These are phyloP conservation scores for Pseudomyrmex gracilis DNA, from an alignment of 1,140 invertebrate genomes.

Conservation along the genomic window DNA sequence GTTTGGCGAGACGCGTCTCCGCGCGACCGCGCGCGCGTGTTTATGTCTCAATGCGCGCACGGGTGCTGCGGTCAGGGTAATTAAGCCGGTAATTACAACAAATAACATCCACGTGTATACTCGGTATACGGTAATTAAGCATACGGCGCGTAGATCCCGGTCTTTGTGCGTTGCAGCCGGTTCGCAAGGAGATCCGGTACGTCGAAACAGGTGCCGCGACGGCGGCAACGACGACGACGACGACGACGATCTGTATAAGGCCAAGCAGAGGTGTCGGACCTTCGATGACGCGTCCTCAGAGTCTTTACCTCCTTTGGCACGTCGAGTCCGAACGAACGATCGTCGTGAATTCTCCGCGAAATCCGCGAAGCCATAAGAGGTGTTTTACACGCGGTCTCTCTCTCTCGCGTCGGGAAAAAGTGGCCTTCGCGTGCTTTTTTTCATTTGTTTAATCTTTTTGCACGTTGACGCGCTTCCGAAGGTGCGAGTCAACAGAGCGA, in stretches of 20 bases:
- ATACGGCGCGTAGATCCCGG: background rate
- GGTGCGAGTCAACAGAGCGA: background rate
- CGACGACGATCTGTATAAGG: slow-evolving; percentile 32
- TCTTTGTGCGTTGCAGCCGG: slow-evolving; percentile 19
- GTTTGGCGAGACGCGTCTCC: background rate
- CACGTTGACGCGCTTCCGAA: background rate
- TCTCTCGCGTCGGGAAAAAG: background rate
- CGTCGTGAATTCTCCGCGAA: background rate
- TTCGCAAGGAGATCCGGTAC: slow-evolving; percentile 21
- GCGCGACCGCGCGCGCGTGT: background rate
- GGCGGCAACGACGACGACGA: too few relatives aligned
- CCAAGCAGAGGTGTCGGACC: background rate
- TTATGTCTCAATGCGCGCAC: slow-evolving; percentile 37
- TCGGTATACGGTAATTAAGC: slow-evolving; percentile 24
- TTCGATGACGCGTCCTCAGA: slow-evolving; percentile 24
- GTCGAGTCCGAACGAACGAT: background rate
- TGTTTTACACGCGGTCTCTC: background rate
- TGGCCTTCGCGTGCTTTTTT: slow-evolving; percentile 19
- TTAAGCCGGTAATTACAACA: slow-evolving; percentile 54
- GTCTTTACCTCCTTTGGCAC: background rate
- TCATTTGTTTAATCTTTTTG: slow-evolving; percentile 20
- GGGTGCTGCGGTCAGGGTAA: slow-evolving; percentile 48
- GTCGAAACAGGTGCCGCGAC: slow-evolving; percentile 28
- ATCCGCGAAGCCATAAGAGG: slow-evolving; percentile 9
- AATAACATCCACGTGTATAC: slow-evolving; percentile 22